A percentile compares a stretch with the other conserved stretches of the same genome.
phyloP scores from a whole-genome alignment of 2,113 vertebrate species.

The Cisticola juncidis region DNA sequence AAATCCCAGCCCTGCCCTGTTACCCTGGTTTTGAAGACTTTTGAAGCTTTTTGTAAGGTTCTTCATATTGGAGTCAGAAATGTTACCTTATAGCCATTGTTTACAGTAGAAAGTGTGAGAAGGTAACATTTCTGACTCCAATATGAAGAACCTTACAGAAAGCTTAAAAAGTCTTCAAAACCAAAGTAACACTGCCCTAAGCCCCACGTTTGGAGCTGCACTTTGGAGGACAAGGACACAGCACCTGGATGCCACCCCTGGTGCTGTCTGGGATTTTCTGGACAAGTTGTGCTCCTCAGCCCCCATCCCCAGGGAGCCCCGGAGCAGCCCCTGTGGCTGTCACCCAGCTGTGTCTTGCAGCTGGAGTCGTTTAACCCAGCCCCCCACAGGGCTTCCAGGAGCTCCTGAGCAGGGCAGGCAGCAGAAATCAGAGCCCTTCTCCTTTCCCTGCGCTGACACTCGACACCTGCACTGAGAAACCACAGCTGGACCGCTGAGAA shows the following conservation, averaged over 20 bases:
- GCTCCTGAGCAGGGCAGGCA: neutral
- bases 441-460: neutral
- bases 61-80: too few species aligned
- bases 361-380: neutral
- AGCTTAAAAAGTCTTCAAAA: too few species aligned
- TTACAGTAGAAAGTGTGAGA: too few species aligned
- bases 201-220: neutral
- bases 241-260: neutral
- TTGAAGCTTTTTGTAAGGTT: too few species aligned
- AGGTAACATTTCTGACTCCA: too few species aligned
- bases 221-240: neutral
- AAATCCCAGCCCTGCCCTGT: neutral
- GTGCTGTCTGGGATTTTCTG: neutral
- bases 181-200: too few species aligned
- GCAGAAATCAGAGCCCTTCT: neutral
- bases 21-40: too few species aligned
- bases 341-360: neutral
- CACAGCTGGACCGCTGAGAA: slow-evolving; percentile 15
- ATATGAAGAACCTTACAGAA: too few species aligned
- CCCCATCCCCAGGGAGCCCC: neutral
- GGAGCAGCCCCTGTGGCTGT: neutral
- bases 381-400: neutral
- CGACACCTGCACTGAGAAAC: slow-evolving; percentile 23
- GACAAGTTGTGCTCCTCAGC: neutral
- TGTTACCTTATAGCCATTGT: too few species aligned